These are phyloP conservation scores for Peromyscus attwateri DNA, from an alignment of 2,797 vertebrate species.

Conservation along the genomic window DNA sequence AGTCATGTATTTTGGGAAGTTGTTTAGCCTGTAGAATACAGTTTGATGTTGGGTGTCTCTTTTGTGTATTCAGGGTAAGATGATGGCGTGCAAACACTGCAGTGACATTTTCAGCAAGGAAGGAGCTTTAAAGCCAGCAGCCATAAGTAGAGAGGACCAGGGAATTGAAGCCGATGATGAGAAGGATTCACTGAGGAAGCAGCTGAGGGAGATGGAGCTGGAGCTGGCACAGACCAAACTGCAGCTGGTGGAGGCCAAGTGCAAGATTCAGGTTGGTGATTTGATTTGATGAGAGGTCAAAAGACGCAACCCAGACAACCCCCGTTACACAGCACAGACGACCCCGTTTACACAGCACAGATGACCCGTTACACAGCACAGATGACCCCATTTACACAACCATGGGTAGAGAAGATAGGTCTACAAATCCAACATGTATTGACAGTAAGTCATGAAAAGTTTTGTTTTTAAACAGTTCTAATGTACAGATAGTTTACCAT, in stretches of 20 bases:
- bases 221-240: slow-evolving; percentile 99
- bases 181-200: slow-evolving; percentile 96
- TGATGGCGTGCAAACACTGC: slow-evolving; percentile 96
- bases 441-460: background rate
- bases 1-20: background rate
- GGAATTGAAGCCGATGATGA: slow-evolving; percentile 93
- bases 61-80: slow-evolving; percentile 90
- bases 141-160: slow-evolving; percentile 87
- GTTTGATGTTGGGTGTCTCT: slow-evolving; percentile 71
- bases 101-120: slow-evolving; percentile 96
- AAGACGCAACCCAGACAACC: background rate
- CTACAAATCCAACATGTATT: background rate
- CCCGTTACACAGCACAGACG: background rate
- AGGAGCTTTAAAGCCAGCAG: slow-evolving; percentile 91
- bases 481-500: background rate
- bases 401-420: background rate
- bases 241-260: slow-evolving; percentile 99
- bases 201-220: slow-evolving; percentile 97
- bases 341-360: no score
- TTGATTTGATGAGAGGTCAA: no score
- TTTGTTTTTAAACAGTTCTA: background rate
- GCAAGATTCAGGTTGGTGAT: slow-evolving; percentile 96
- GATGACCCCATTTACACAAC: background rate
- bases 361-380: no score
- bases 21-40: background rate